Evolutionary conservation across 1,140 invertebrate species (phyloP).

Genomic region (Drosophila varians): DNA sequence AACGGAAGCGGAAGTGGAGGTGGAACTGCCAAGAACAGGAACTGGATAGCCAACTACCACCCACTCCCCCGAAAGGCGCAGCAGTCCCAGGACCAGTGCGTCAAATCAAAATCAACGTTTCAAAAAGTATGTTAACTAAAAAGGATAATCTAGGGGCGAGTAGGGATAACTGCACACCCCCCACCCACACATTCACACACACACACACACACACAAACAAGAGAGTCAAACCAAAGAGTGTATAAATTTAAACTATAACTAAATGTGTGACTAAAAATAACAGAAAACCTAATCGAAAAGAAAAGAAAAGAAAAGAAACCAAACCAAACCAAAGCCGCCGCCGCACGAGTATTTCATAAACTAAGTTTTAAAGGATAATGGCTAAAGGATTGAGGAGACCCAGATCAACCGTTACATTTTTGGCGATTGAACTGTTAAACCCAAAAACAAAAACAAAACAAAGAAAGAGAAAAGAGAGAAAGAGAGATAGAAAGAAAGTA

Average conservation of each 20-base stretch:
- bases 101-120: conserved; percentile 76
- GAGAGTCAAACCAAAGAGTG: conserved; percentile 38
- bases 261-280: conserved; percentile 28
- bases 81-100: conserved; percentile 47
- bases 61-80: neutral
- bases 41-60: conserved; percentile 10
- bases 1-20: conserved; percentile 7
- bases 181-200: conserved; percentile 2
- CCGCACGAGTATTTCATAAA: conserved; percentile 40
- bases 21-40: conserved; percentile 3
- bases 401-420: conserved; percentile 54
- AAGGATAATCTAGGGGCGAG: neutral
- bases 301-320: too few species aligned
- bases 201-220: conserved; percentile 13
- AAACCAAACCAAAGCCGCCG: conserved; percentile 9
- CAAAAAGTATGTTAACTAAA: conserved; percentile 74
- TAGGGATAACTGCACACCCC: conserved; percentile 14
- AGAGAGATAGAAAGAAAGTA: neutral
- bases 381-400: neutral
- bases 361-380: conserved; percentile 38
- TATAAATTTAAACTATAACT: conserved; percentile 55
- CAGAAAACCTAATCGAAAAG: neutral
- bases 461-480: neutral
- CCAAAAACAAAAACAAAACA: conserved; percentile 13
- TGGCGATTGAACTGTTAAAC: conserved; percentile 64